A percentile compares a stretch with the other conserved stretches of the same genome.
Conservation (phyloP, 2,888 invertebrate species). For the Kryphioiulus occultus region DNA sequence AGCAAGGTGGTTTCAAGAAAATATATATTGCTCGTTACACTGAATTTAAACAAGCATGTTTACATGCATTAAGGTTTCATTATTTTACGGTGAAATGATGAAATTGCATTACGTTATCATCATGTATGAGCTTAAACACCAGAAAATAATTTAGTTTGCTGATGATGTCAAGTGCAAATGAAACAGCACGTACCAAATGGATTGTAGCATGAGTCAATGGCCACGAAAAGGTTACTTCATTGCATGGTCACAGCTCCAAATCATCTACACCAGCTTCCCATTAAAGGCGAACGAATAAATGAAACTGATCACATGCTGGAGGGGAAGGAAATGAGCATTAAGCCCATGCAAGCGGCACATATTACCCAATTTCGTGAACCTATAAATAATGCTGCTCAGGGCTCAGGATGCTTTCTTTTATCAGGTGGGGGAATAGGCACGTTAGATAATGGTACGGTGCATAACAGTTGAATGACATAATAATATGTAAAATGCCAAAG, state of each 20-base stretch:
- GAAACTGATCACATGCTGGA: background rate
- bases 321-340: background rate
- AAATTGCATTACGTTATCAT: too few species aligned
- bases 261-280: background rate
- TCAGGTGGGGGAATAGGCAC: background rate
- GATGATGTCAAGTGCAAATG: too few species aligned
- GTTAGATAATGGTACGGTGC: background rate
- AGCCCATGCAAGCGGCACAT: background rate
- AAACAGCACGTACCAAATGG: too few species aligned
- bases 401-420: background rate
- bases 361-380: background rate
- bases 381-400: background rate
- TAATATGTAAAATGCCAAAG: conserved; percentile 8
- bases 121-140: too few species aligned
- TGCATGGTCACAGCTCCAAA: background rate
- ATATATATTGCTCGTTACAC: too few species aligned
- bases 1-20: too few species aligned
- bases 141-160: too few species aligned
- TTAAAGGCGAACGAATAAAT: background rate
- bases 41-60: too few species aligned
- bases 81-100: too few species aligned
- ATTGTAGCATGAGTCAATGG: background rate
- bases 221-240: background rate
- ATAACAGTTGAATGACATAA: background rate
- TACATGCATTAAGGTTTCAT: too few species aligned